A percentile compares a stretch with the other conserved stretches of the same genome.
Evolutionary conservation across 2,888 invertebrate genomes (phyloP).

Genomic region (Neria commutata): DNA sequence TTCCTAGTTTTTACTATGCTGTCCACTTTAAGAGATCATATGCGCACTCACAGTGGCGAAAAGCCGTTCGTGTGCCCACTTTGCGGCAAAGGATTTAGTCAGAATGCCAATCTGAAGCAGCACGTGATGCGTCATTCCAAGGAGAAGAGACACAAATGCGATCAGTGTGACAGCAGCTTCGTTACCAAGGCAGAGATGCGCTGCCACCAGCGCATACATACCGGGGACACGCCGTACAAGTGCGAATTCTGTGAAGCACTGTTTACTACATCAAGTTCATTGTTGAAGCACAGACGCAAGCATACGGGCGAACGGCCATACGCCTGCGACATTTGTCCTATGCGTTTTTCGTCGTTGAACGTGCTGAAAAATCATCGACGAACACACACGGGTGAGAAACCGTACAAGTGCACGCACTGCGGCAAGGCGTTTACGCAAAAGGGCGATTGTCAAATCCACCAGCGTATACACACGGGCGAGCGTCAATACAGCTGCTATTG

Average conservation of each 20-base stretch:
- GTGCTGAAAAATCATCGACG: constrained; percentile 67
- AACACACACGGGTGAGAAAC: constrained; percentile 68
- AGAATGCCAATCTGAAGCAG: constrained; percentile 68
- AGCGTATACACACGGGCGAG: constrained; percentile 65
- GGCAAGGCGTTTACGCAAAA: constrained; percentile 67
- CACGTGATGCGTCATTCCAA: constrained; percentile 67
- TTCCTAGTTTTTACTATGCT: constrained; percentile 63
- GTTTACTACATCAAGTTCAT: constrained; percentile 68
- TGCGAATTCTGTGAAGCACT: constrained; percentile 66
- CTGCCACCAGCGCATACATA: constrained; percentile 67
- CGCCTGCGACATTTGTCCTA: constrained; percentile 66
- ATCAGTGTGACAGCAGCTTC: constrained; percentile 62
- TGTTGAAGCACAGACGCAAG: constrained; percentile 66
- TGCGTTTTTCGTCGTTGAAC: constrained; percentile 66
- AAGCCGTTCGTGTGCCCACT: constrained; percentile 66
- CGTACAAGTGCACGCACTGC: constrained; percentile 66
- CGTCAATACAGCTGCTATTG: constrained; percentile 48
- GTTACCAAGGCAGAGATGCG: constrained; percentile 64
- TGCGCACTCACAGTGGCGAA: constrained; percentile 67
- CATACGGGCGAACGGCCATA: constrained; percentile 69
- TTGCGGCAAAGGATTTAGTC: constrained; percentile 68
- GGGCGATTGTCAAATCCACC: constrained; percentile 67
- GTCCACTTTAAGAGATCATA: constrained; percentile 67
- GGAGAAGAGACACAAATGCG: constrained; percentile 60
- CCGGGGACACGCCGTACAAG: constrained; percentile 68